phyloP scores from a whole-genome alignment of 2,797 vertebrate genomes.

The Arctocebus calabarensis region DNA sequence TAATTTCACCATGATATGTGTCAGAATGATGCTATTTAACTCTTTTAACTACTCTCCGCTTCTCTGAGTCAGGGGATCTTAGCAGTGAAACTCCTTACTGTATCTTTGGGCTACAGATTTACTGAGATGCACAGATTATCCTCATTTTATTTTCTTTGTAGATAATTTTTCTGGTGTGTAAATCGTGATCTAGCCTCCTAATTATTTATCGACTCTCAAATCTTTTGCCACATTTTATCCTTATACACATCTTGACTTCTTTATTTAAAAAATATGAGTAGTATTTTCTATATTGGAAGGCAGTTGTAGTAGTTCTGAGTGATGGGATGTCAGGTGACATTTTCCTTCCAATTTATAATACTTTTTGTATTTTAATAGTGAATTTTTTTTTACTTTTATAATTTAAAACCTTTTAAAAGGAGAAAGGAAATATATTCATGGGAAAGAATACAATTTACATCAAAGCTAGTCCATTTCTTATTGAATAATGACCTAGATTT shows the following conservation, averaged over 20 bases:
- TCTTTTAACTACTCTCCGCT: background rate
- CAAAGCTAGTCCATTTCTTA: background rate
- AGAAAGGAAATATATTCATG: background rate
- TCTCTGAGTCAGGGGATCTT: background rate
- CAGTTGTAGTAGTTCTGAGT: conserved; percentile 27
- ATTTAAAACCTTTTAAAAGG: background rate
- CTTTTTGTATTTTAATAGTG: conserved; percentile 42
- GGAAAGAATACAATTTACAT: conserved; percentile 25
- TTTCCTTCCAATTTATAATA: conserved; percentile 30
- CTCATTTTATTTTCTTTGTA: background rate
- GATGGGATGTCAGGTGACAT: background rate
- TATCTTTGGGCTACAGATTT: background rate
- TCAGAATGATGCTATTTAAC: background rate
- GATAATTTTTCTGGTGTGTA: conserved; percentile 28
- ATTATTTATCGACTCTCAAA: conserved; percentile 22
- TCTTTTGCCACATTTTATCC: background rate
- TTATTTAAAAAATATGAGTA: conserved; percentile 27
- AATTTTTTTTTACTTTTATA: background rate
- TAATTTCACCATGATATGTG: background rate
- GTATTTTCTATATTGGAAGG: background rate
- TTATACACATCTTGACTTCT: background rate
- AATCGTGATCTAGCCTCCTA: background rate
- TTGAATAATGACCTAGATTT: background rate
- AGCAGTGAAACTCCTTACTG: background rate
- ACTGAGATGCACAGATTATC: background rate